A percentile compares a stretch with the other conserved stretches of the same genome.
Evolutionary conservation across 1,140 invertebrate genomes (phyloP).

Genomic region (Physella acuta): DNA sequence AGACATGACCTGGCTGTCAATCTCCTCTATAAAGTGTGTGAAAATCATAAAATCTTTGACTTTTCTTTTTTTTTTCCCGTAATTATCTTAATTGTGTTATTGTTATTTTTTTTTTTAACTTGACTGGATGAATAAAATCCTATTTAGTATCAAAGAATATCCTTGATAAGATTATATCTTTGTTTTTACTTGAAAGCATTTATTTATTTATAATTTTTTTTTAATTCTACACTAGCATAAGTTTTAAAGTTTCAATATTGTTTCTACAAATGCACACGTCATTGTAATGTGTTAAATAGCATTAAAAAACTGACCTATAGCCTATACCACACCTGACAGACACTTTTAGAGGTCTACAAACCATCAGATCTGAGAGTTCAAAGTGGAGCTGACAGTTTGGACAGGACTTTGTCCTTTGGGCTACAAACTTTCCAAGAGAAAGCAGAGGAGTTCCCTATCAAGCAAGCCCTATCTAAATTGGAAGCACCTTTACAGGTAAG

Average conservation of each 20-base stretch:
- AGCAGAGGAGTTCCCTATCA: conserved; percentile 75
- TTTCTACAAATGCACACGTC: no score
- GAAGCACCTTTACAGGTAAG: conserved; percentile 70
- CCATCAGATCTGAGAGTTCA: conserved; percentile 11
- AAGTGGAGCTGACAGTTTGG: conserved; percentile 32
- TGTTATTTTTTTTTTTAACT: no score
- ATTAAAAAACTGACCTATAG: no score
- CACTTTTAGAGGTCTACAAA: conserved; percentile 19
- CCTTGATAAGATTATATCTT: no score
- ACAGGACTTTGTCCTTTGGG: conserved; percentile 69
- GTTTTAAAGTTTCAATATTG: no score
- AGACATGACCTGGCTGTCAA: conserved; percentile 55
- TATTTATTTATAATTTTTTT: neutral
- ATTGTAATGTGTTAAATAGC: no score
- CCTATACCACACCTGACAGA: no score
- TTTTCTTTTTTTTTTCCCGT: neutral
- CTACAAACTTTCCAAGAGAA: conserved; percentile 74
- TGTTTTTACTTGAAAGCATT: no score
- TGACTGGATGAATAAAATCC: no score
- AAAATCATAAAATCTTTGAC: neutral
- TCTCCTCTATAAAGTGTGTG: conserved; percentile 68
- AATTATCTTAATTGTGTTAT: no score
- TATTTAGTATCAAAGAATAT: no score
- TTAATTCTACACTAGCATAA: neutral
- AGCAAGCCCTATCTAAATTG: conserved; percentile 75